Conservation (phyloP, 2,888 invertebrate genomes). For the Oscheius sp. region DNA sequence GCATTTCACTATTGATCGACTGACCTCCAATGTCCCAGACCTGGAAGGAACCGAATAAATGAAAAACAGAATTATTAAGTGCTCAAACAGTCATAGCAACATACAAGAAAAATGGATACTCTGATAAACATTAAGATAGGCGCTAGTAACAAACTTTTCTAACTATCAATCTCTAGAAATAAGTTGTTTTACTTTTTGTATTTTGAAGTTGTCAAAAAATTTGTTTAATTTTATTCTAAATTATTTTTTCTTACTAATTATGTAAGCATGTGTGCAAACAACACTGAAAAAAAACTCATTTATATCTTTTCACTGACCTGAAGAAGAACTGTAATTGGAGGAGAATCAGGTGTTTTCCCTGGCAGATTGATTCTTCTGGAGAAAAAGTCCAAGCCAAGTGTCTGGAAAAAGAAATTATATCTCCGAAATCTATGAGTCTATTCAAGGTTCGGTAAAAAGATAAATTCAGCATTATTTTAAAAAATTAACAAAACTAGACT, state of each 20-base stretch:
- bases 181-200: too few relatives aligned
- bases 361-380: constrained; percentile 77
- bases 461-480: not conserved
- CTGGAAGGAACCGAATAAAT: constrained; percentile 71
- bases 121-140: not conserved
- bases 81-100: not conserved
- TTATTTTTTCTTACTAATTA: too few relatives aligned
- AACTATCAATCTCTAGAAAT: too few relatives aligned
- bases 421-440: too few relatives aligned
- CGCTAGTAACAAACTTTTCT: too few relatives aligned
- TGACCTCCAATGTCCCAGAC: constrained; percentile 87
- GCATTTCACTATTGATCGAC: constrained; percentile 81
- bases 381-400: constrained; percentile 81
- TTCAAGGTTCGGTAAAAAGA: not conserved
- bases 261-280: too few relatives aligned
- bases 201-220: too few relatives aligned
- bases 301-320: too few relatives aligned
- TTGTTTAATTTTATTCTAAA: too few relatives aligned
- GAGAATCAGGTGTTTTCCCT: constrained; percentile 70
- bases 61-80: not conserved
- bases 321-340: constrained; percentile 56
- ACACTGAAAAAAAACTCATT: too few relatives aligned
- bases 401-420: too few relatives aligned
- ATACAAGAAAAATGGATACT: too few relatives aligned
- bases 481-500: not conserved